phyloP scores from a whole-genome alignment of 2,113 vertebrate genomes.

The Dasyurus viverrinus region DNA sequence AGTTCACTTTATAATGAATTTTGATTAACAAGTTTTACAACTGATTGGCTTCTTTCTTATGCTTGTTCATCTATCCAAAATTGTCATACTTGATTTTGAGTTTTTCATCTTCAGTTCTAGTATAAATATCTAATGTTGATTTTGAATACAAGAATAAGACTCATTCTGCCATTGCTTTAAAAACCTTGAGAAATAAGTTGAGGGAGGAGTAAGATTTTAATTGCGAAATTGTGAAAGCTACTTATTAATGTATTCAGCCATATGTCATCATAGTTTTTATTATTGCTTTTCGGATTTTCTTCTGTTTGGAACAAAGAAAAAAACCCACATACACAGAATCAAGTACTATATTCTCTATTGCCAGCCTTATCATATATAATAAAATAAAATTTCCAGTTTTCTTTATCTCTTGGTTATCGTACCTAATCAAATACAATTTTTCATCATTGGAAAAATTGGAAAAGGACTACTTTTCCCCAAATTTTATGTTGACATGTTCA shows the following conservation, averaged over 20 bases:
- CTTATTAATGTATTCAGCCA: slow-evolving; percentile 16
- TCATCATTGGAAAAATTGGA: background rate
- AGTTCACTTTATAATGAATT: background rate
- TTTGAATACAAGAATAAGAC: background rate
- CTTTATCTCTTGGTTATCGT: background rate
- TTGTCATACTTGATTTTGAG: background rate
- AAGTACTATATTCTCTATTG: background rate
- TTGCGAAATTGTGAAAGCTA: slow-evolving; percentile 3
- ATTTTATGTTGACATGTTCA: background rate
- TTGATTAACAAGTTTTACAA: background rate
- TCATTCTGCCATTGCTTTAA: background rate
- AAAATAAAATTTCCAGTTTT: background rate
- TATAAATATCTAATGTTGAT: background rate
- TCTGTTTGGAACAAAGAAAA: background rate
- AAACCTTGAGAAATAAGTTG: background rate
- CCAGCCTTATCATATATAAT: background rate
- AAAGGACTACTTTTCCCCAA: background rate
- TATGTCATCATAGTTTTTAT: background rate
- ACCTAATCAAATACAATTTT: background rate
- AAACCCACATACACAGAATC: background rate
- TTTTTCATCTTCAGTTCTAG: background rate
- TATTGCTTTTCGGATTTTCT: background rate
- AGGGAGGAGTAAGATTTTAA: background rate
- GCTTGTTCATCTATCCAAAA: slow-evolving; percentile 4
- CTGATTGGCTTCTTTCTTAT: background rate